These are phyloP conservation scores for Calliphora vomitoria DNA, from an alignment of 2,888 invertebrate genomes.

Conservation along the genomic window DNA sequence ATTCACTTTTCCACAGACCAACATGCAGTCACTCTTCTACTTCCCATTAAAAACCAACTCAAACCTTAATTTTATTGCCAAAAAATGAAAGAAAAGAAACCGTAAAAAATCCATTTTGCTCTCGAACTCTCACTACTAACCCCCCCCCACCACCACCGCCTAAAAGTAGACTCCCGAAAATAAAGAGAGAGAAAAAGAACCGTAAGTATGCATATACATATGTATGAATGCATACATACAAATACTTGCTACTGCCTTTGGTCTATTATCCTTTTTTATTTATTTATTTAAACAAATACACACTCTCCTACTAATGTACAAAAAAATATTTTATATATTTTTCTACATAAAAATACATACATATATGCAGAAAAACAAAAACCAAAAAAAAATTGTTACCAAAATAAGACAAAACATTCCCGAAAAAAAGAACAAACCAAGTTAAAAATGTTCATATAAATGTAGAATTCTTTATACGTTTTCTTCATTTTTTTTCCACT, in stretches of 20 bases:
- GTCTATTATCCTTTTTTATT: constrained; percentile 66
- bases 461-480: constrained; percentile 60
- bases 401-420: constrained; percentile 65
- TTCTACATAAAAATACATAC: background rate
- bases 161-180: constrained; percentile 36
- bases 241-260: constrained; percentile 62
- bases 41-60: constrained; percentile 49
- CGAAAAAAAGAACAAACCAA: constrained; percentile 54
- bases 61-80: constrained; percentile 52
- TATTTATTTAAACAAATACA: constrained; percentile 33
- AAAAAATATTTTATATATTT: constrained; percentile 29
- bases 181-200: constrained; percentile 16
- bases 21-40: constrained; percentile 14
- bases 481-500: constrained; percentile 65
- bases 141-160: background rate
- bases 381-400: constrained; percentile 42
- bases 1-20: constrained; percentile 43
- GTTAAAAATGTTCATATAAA: constrained; percentile 60
- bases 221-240: constrained; percentile 39
- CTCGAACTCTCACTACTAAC: constrained; percentile 10
- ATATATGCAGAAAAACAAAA: too few relatives aligned
- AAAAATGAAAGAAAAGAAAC: constrained; percentile 65
- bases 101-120: constrained; percentile 42
- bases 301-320: background rate
- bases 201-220: constrained; percentile 24